Base-by-base conservation (phyloP, 2,797 vertebrate genomes). In the Brotula barbata region DNA sequence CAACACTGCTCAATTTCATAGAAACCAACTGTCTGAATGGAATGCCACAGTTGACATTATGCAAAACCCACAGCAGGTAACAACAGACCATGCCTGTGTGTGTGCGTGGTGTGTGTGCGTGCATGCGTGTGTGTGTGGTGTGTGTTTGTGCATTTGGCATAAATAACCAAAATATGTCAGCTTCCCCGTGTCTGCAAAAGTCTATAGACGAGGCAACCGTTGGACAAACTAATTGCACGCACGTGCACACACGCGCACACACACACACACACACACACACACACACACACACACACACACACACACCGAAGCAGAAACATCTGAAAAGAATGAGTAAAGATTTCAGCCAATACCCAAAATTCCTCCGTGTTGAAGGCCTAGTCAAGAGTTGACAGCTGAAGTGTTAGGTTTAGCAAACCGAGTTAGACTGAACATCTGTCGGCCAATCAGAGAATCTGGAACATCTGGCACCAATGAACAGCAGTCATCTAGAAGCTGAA, bases 391-490 rank as follows among this genome's bases (percentile, higher is more conserved):
- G 61, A 64, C 42, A 60, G 66, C 64, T 48, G 34, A n/a, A 67
- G 43, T 6, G 45, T 52, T 7, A n/a, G 49, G 41, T 60, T 78
- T 21, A 73, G 69, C 76, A 74, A 84, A 83, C 75, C 78, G 76
- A 67, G 45, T 63, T 22, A 48, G 64, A 57, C n/a, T 0, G 56
- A 85, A 82, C 88, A 88, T 86, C 82, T 83, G 84, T 64, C 69
- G 52, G 48, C 78, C 84, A 90, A 87, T 86, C 78, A 75, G 42
- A 68, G 70, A 40, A 56, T 71, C 70, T 55, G 64, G 68, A 89
- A 87, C 90, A 90, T 88, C 83, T 89, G 84, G 79, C 61, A 41
- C 69, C 31, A 71, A 60, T 75, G 60, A 78, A 39, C 54, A 61
- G 47, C 77, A 62, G 73, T 54, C 40, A 52, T 64, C 65, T 33